Conservation (phyloP, 2,113 vertebrate species). For the Oxyura jamaicensis region DNA sequence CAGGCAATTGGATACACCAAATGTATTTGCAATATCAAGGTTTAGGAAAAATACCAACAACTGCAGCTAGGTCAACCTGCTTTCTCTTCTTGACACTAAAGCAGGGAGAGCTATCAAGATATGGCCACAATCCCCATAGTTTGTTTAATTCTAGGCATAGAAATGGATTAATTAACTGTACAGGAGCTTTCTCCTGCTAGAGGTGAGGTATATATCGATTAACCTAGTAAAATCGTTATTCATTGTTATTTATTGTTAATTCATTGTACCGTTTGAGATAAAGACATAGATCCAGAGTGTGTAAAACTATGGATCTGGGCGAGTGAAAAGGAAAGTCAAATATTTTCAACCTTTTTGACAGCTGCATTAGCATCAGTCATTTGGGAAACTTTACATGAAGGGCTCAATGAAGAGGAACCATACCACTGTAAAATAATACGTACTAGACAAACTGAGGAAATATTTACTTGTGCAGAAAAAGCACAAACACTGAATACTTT, state of each 20-base stretch:
- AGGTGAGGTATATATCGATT: background rate
- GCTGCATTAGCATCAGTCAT: background rate
- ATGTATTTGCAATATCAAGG: background rate
- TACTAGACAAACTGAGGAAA: background rate
- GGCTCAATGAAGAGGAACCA: background rate
- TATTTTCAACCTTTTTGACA: constrained; percentile 1
- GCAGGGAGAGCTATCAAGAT: background rate
- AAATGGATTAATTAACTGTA: constrained; percentile 8
- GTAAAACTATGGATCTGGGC: background rate
- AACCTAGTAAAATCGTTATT: background rate
- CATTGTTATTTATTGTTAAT: too few species aligned
- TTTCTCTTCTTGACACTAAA: background rate
- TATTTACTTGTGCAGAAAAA: background rate
- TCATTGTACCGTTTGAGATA: background rate
- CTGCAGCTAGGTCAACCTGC: background rate
- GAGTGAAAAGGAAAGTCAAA: background rate
- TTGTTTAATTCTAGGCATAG: background rate
- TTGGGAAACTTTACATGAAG: background rate
- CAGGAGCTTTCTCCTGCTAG: background rate
- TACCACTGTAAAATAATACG: background rate
- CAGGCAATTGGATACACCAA: background rate
- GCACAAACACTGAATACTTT: background rate
- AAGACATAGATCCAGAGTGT: background rate
- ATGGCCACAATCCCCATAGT: background rate
- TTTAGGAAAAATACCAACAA: background rate